Base-by-base conservation (phyloP, 2,888 invertebrate genomes). In the Shargacucullia verbasci region DNA sequence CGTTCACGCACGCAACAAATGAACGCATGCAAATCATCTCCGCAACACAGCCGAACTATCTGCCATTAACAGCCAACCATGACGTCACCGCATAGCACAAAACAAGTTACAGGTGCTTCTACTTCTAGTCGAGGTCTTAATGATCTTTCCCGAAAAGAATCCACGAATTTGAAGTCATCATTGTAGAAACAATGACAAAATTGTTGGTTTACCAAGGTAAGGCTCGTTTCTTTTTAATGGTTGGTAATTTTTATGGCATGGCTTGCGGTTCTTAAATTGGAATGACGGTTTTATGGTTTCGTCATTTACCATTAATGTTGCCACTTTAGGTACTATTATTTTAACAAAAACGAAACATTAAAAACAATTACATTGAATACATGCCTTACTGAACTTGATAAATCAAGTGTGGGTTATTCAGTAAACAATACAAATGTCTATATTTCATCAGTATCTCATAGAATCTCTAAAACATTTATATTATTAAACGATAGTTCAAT, bases 91-190 rank as follows among this genome's bases (percentile, higher is more conserved):
- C 84, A 85, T 88, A 86, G 82, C 85, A 81, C 78, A 86, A 81
- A 88, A 88, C 90, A 79, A 87, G 90, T 87, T 86, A 88, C 91
- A 92, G 89, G 91, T 91, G 91, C 80, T n/a, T n/a, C n/a, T n/a
- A n/a, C n/a, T 52, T 80, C 71, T 80, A 77, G 73, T 77, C 73
- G 79, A 78, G 70, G 77, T 80, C 81, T 78, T 80, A 79, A 81
- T 83, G 86, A 85, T 83, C 83, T 78, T 80, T 81, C 78, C 82
- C 78, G 73, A 85, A 84, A 67, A 29, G 20, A 46, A 67, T 59
- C 45, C 43, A 59, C 37, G 53, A 60, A 59, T 66, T 64, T 63
- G 40, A 31, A 65, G 49, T 44, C 44, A 38, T 46, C n/a, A 20
- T 13, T 39, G 31, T 38, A 38, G 15, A 53, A 57, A 58, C 27